These are phyloP conservation scores for Hoplostethus mediterraneus DNA, from an alignment of 2,797 vertebrate species.

Conservation along the genomic window DNA sequence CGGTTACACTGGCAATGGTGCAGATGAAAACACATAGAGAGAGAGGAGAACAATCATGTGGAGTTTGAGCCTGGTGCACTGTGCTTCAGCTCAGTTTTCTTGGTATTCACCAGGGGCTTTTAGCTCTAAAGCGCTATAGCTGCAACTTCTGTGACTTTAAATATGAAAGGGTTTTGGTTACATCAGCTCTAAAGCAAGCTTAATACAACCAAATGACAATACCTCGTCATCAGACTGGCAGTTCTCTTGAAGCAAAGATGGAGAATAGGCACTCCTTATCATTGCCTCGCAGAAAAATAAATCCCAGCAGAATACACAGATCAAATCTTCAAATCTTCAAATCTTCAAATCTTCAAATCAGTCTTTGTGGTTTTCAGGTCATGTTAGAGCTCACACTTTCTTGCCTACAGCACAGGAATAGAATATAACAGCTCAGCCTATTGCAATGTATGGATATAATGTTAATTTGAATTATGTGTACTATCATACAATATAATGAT, in stretches of 20 bases:
- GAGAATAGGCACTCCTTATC: slow-evolving; percentile 43
- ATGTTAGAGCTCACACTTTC: slow-evolving; percentile 44
- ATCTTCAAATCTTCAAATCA: slow-evolving; percentile 36
- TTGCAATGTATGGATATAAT: slow-evolving; percentile 36
- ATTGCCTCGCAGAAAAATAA: slow-evolving; percentile 54
- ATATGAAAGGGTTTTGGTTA: slow-evolving; percentile 45
- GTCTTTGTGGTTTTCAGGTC: slow-evolving; percentile 59
- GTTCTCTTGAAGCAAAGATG: slow-evolving; percentile 51
- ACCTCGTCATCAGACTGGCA: slow-evolving; percentile 54
- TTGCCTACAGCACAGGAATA: slow-evolving; percentile 36
- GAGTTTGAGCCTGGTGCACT: background rate
- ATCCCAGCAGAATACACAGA: slow-evolving; percentile 35
- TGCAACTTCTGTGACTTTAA: slow-evolving; percentile 52
- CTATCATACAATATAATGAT: slow-evolving; percentile 38
- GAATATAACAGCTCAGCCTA: slow-evolving; percentile 49
- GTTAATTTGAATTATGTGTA: slow-evolving; percentile 11
- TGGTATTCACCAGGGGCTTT: slow-evolving; percentile 42
- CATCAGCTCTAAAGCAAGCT: slow-evolving; percentile 41
- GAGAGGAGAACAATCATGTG: slow-evolving; percentile 3
- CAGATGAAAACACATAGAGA: slow-evolving; percentile 8
- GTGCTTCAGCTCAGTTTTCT: slow-evolving; percentile 20
- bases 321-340: slow-evolving; percentile 35
- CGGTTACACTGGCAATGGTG: slow-evolving; percentile 10
- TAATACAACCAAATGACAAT: slow-evolving; percentile 60
- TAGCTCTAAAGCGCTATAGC: slow-evolving; percentile 38